Percentiles rank a stretch among this genome's conserved stretches.
phyloP scores from a whole-genome alignment of 2,113 vertebrate species.

The Coregonus clupeaformis region DNA sequence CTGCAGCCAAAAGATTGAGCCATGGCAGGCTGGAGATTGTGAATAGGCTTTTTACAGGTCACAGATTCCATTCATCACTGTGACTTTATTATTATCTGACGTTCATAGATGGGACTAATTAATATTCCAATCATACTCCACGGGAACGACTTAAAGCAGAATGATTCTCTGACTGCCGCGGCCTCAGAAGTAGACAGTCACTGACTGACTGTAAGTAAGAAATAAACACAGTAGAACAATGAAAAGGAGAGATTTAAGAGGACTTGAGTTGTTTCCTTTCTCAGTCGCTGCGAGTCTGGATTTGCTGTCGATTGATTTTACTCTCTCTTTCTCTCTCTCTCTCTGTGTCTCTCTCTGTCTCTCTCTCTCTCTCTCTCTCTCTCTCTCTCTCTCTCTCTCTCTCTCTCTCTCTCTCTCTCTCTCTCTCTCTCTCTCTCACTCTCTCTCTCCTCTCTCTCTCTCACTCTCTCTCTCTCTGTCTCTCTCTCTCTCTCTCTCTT shows the following conservation, averaged over 20 bases:
- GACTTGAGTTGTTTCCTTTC: neutral
- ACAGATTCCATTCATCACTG: constrained; percentile 88
- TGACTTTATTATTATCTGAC: constrained; percentile 93
- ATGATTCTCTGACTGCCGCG: constrained; percentile 75
- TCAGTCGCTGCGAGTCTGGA: neutral
- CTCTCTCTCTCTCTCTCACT: too few species aligned
- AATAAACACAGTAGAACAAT: constrained; percentile 25
- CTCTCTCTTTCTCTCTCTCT: neutral
- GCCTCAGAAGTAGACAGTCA: constrained; percentile 42
- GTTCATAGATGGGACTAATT: constrained; percentile 97
- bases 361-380: too few species aligned
- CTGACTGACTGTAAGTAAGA: constrained; percentile 53
- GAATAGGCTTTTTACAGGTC: constrained; percentile 98
- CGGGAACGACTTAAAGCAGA: constrained; percentile 85
- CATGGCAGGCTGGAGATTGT: constrained; percentile 86
- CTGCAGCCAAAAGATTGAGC: constrained; percentile 87
- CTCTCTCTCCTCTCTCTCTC: too few species aligned
- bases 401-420: too few species aligned
- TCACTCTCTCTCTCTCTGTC: too few species aligned
- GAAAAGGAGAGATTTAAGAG: neutral
- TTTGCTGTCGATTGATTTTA: too few species aligned
- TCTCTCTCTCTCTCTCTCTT: too few species aligned
- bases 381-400: too few species aligned
- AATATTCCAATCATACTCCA: constrained; percentile 95
- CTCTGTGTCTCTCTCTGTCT: neutral